Evolutionary conservation across 2,888 invertebrate genomes (phyloP).

Genomic region (Tuta absoluta): DNA sequence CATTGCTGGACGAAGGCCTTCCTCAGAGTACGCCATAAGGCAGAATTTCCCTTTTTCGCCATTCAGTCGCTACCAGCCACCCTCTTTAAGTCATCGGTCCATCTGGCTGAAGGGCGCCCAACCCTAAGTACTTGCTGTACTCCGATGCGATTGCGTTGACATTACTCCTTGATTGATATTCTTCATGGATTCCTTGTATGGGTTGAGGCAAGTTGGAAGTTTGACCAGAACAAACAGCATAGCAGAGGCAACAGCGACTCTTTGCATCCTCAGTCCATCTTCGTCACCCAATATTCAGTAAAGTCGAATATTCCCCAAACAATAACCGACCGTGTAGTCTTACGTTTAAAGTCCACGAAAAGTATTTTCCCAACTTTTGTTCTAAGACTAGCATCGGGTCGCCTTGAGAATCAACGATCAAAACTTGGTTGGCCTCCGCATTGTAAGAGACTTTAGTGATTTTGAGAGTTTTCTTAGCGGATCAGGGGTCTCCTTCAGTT

Average conservation of each 20-base stretch:
- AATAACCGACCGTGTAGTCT: conserved; percentile 49
- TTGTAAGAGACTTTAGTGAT: conserved; percentile 39
- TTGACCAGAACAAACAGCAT: too few species aligned
- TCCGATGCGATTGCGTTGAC: too few species aligned
- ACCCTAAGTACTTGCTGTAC: too few species aligned
- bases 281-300: conserved; percentile 60
- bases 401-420: conserved; percentile 58
- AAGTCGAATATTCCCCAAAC: conserved; percentile 46
- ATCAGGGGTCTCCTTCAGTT: conserved; percentile 45
- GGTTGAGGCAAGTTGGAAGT: not conserved
- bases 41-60: too few species aligned
- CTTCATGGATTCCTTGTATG: too few species aligned
- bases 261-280: conserved; percentile 49
- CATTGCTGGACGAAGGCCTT: too few species aligned
- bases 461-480: conserved; percentile 36
- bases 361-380: conserved; percentile 56
- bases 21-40: too few species aligned
- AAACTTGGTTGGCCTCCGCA: conserved; percentile 59
- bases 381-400: conserved; percentile 60
- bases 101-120: too few species aligned
- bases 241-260: conserved; percentile 36
- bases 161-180: too few species aligned
- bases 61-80: too few species aligned
- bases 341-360: conserved; percentile 44
- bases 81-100: too few species aligned